Percentiles rank a stretch among this genome's conserved stretches.
Conservation (phyloP, 2,888 invertebrate species). For the Luperina nickerlii region DNA sequence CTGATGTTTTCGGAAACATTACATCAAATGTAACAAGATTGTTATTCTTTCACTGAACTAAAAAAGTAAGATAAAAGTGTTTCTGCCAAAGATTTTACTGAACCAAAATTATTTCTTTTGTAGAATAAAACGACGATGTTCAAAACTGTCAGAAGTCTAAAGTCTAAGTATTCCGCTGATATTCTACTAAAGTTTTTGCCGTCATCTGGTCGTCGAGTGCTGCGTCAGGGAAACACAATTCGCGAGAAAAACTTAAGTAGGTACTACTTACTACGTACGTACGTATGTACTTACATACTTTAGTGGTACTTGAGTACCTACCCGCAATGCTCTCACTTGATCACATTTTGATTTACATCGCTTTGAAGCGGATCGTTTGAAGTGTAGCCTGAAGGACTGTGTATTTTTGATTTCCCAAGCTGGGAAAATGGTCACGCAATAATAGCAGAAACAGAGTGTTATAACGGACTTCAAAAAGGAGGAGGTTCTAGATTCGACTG, state of each 20-base stretch:
- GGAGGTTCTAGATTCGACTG: too few relatives aligned
- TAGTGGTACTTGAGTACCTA: background rate
- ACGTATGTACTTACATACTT: too few relatives aligned
- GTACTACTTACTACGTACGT: too few relatives aligned
- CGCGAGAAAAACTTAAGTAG: constrained; percentile 32
- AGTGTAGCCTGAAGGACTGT: background rate
- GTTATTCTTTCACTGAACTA: background rate
- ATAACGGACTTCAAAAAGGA: background rate
- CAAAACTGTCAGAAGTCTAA: constrained; percentile 1
- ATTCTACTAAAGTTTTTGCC: constrained; percentile 44
- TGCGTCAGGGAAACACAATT: constrained; percentile 23
- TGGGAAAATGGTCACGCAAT: background rate
- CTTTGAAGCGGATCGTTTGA: background rate
- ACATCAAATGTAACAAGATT: background rate
- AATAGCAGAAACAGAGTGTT: background rate
- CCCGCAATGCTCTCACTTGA: background rate
- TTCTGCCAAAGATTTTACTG: background rate
- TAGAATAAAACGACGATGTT: background rate
- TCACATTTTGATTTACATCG: background rate
- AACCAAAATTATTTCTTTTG: background rate
- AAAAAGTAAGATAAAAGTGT: background rate
- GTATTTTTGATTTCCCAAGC: background rate
- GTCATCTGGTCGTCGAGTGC: constrained; percentile 30
- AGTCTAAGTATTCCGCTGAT: constrained; percentile 19
- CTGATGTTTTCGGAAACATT: background rate